phyloP scores from a whole-genome alignment of 2,113 vertebrate genomes.

The Laticauda laticaudata region DNA sequence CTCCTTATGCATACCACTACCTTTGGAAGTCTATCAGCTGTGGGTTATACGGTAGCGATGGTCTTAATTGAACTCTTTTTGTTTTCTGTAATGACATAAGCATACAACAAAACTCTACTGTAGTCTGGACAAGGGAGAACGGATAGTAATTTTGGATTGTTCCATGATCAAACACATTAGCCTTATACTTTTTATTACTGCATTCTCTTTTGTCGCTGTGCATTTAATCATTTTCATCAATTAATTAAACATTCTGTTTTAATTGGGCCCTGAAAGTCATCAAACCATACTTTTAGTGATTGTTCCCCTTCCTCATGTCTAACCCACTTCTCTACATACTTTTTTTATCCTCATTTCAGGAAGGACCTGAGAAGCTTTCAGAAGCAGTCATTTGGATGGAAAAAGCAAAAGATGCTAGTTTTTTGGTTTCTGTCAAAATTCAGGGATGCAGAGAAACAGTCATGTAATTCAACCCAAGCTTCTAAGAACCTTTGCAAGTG shows the following conservation, averaged over 20 bases:
- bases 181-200: constrained; percentile 89
- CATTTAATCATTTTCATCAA: constrained; percentile 88
- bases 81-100: constrained; percentile 88
- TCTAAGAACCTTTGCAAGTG: constrained; percentile 78
- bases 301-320: constrained; percentile 86
- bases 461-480: constrained; percentile 90
- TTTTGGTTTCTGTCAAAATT: constrained; percentile 76
- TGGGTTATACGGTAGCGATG: constrained; percentile 83
- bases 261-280: constrained; percentile 83
- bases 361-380: constrained; percentile 80
- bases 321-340: constrained; percentile 92
- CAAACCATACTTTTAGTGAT: constrained; percentile 86
- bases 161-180: constrained; percentile 87
- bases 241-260: constrained; percentile 82
- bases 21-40: constrained; percentile 75
- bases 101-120: constrained; percentile 89
- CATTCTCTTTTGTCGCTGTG: constrained; percentile 88
- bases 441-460: constrained; percentile 88
- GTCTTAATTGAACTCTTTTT: constrained; percentile 86
- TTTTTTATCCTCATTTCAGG: constrained; percentile 87
- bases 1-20: constrained; percentile 84
- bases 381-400: constrained; percentile 70
- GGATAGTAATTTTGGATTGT: constrained; percentile 79
- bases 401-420: constrained; percentile 70
- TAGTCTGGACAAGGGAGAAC: constrained; percentile 76